Evolutionary conservation across 1,140 invertebrate species (phyloP).

Genomic region (Cylas formicarius): DNA sequence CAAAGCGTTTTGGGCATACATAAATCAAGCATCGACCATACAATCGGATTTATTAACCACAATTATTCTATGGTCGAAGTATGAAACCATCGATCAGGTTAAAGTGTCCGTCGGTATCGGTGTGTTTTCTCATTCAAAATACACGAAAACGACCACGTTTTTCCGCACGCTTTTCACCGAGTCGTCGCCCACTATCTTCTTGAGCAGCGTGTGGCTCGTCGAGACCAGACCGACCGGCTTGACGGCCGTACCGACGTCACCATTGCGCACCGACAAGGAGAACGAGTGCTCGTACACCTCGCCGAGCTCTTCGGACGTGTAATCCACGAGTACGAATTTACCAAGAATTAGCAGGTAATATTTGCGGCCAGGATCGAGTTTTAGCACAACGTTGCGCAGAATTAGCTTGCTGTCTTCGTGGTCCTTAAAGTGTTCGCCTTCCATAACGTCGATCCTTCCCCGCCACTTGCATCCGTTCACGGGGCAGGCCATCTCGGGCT

Average conservation of each 20-base stretch:
- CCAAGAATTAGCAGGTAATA: constrained; percentile 17
- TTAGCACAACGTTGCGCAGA: constrained; percentile 15
- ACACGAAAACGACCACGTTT: constrained; percentile 15
- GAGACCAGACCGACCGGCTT: constrained; percentile 15
- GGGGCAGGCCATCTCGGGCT: constrained; percentile 13
- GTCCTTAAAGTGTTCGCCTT: constrained; percentile 10
- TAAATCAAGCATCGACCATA: no score
- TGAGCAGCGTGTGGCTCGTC: constrained; percentile 12
- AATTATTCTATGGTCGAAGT: no score
- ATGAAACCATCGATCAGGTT: no score
- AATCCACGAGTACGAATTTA: constrained; percentile 16
- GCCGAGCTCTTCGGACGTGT: constrained; percentile 12
- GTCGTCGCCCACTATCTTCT: constrained; percentile 15
- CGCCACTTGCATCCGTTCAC: constrained; percentile 9
- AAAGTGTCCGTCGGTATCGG: no score
- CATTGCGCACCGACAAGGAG: constrained; percentile 11
- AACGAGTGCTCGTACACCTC: constrained; percentile 17
- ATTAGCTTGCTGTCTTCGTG: constrained; percentile 17
- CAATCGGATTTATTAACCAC: no score
- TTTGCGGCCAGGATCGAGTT: constrained; percentile 7
- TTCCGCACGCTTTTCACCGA: constrained; percentile 18
- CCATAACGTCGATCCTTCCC: constrained; percentile 11
- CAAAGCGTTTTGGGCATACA: no score
- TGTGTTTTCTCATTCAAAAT: constrained; percentile 19
- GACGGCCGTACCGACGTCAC: not conserved